Percentiles rank a stretch among this genome's conserved stretches.
Conservation (phyloP, 2,888 invertebrate genomes). For the Meganola albula region DNA sequence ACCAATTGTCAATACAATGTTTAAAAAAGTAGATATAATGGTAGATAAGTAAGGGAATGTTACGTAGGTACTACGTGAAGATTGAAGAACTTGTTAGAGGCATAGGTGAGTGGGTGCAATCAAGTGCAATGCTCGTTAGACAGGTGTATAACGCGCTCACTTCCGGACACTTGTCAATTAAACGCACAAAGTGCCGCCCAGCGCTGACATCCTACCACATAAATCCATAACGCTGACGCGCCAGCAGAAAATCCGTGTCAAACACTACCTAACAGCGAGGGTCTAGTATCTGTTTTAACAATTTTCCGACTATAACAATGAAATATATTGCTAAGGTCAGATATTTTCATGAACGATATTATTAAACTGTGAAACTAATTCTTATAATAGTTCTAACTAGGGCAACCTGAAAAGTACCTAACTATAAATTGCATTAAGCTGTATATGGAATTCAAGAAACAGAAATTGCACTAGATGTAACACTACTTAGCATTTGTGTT, state of each 20-base stretch:
- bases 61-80: slow-evolving; percentile 17
- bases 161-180: slow-evolving; percentile 65
- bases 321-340: slow-evolving; percentile 1
- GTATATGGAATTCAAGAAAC: slow-evolving; percentile 52
- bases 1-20: slow-evolving; percentile 17
- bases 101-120: slow-evolving; percentile 21
- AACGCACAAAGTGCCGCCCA: slow-evolving; percentile 51
- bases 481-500: slow-evolving; percentile 61
- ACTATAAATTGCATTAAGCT: too few relatives aligned
- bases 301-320: slow-evolving; percentile 22
- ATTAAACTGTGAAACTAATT: background rate
- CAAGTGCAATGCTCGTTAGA: slow-evolving; percentile 40
- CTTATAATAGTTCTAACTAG: too few relatives aligned
- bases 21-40: too few relatives aligned
- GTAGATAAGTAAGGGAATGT: too few relatives aligned
- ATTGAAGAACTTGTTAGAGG: slow-evolving; percentile 23
- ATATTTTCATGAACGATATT: background rate
- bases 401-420: too few relatives aligned
- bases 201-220: slow-evolving; percentile 49
- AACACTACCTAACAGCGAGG: slow-evolving; percentile 23
- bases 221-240: slow-evolving; percentile 41
- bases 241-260: slow-evolving; percentile 37
- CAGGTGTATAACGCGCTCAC: slow-evolving; percentile 41
- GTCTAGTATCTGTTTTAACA: slow-evolving; percentile 24
- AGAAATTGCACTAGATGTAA: slow-evolving; percentile 62